phyloP scores from a whole-genome alignment of 2,888 invertebrate species.

The Drosophila merina region DNA sequence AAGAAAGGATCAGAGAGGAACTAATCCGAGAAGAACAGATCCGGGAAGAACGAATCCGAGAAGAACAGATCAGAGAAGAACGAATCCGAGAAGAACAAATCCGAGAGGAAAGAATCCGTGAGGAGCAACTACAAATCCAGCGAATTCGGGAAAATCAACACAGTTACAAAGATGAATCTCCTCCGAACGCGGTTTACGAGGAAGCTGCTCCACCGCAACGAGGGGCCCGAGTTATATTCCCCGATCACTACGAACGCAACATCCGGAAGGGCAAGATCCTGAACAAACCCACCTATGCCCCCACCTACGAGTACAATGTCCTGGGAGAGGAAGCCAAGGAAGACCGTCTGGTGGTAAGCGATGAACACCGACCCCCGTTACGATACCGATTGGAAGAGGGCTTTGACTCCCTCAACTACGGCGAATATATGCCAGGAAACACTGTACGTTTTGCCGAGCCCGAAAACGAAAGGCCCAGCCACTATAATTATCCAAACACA shows the following conservation, averaged over 20 bases:
- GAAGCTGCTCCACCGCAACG: constrained; percentile 71
- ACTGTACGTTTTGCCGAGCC: constrained; percentile 22
- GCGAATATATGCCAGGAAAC: constrained; percentile 59
- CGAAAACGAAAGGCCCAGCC: constrained; percentile 13
- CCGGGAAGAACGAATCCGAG: constrained; percentile 23
- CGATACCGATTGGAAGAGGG: constrained; percentile 58
- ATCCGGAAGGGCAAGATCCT: constrained; percentile 81
- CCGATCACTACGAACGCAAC: constrained; percentile 83
- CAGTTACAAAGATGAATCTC: constrained; percentile 28
- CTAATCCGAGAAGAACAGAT: constrained; percentile 27
- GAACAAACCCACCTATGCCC: constrained; percentile 74
- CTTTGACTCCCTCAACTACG: constrained; percentile 53
- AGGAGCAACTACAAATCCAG: constrained; percentile 28
- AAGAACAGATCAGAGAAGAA: constrained; percentile 2
- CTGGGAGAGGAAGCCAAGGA: constrained; percentile 42
- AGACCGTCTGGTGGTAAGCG: constrained; percentile 64
- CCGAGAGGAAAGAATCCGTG: constrained; percentile 19
- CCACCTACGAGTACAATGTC: constrained; percentile 57
- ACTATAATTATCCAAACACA: constrained; percentile 68
- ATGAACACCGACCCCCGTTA: constrained; percentile 57
- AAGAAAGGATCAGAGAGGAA: constrained; percentile 25
- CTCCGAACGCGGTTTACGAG: constrained; percentile 56
- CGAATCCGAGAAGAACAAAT: constrained; percentile 18
- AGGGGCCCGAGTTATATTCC: constrained; percentile 84
- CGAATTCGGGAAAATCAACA: constrained; percentile 23